Conservation (phyloP, 2,888 invertebrate genomes). For the Plagodis dolabraria region DNA sequence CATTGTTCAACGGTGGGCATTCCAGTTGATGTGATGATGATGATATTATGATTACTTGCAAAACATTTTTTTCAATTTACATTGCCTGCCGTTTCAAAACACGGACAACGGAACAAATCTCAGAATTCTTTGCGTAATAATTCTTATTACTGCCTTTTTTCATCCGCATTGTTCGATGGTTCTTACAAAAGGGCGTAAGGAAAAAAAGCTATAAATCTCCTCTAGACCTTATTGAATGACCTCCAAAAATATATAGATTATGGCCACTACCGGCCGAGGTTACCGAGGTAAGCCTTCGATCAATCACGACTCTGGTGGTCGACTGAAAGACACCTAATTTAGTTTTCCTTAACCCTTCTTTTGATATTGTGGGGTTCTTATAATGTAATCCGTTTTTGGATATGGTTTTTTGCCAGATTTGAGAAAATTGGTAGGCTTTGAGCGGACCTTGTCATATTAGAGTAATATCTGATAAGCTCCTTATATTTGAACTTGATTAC, state of each 20-base stretch:
- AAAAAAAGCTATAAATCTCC: slow-evolving; percentile 37
- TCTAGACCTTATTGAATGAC: slow-evolving; percentile 39
- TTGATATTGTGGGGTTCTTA: slow-evolving; percentile 36
- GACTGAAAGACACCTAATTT: slow-evolving; percentile 48
- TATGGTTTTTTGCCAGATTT: slow-evolving; percentile 6
- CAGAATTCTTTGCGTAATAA: slow-evolving; percentile 4
- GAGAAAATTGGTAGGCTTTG: slow-evolving; percentile 2
- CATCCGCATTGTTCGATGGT: slow-evolving; percentile 23
- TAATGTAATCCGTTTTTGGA: slow-evolving; percentile 24
- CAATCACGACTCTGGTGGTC: slow-evolving; percentile 43
- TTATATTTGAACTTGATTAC: neutral
- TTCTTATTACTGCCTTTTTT: slow-evolving; percentile 11
- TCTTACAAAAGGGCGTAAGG: slow-evolving; percentile 25
- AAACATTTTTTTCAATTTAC: neutral
- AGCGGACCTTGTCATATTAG: neutral
- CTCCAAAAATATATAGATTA: slow-evolving; percentile 41
- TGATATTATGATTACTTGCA: no score
- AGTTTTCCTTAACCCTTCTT: slow-evolving; percentile 39
- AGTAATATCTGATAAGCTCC: neutral
- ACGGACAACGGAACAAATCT: neutral
- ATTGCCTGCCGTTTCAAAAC: slow-evolving; percentile 1
- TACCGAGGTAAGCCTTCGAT: slow-evolving; percentile 45
- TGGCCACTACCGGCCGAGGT: slow-evolving; percentile 24
- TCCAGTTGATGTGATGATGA: no score
- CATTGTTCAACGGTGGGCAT: no score